Evolutionary conservation across 2,113 vertebrate species (phyloP).

Genomic region (Neotragus moschatus): DNA sequence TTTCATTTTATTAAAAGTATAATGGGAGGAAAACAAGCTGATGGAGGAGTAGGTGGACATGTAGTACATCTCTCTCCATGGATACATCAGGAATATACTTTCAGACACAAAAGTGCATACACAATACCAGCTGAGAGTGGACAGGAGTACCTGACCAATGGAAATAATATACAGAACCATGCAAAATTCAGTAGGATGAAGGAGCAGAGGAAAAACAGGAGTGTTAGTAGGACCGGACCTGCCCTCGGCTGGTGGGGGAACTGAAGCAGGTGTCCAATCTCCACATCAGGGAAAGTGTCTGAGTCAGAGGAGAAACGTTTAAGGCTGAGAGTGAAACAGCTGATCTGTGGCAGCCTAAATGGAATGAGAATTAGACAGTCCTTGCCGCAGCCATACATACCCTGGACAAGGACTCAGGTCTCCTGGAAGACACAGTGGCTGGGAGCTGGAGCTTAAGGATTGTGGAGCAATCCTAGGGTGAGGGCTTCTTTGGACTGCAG

Average conservation of each 20-base stretch:
- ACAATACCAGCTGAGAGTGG: neutral
- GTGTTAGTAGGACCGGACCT: neutral
- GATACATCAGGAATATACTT: neutral
- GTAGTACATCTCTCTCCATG: neutral
- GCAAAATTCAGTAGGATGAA: neutral
- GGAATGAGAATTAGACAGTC: neutral
- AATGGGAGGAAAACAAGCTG: neutral
- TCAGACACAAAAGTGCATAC: neutral
- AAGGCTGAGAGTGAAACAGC: neutral
- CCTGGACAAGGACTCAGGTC: fast-evolving
- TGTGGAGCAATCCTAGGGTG: neutral
- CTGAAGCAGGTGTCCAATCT: neutral
- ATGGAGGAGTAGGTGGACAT: neutral
- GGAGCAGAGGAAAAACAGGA: neutral
- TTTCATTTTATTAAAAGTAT: neutral
- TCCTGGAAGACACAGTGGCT: neutral
- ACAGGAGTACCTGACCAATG: neutral
- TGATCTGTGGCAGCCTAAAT: neutral
- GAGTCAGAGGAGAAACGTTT: neutral
- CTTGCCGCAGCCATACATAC: neutral
- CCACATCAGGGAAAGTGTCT: neutral
- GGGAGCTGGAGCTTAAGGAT: neutral
- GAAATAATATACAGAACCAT: neutral
- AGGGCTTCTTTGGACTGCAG: neutral
- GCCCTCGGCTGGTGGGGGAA: fast-evolving